These are phyloP conservation scores for Vultur gryphus DNA, from an alignment of 2,797 vertebrate genomes.

Conservation along the genomic window DNA sequence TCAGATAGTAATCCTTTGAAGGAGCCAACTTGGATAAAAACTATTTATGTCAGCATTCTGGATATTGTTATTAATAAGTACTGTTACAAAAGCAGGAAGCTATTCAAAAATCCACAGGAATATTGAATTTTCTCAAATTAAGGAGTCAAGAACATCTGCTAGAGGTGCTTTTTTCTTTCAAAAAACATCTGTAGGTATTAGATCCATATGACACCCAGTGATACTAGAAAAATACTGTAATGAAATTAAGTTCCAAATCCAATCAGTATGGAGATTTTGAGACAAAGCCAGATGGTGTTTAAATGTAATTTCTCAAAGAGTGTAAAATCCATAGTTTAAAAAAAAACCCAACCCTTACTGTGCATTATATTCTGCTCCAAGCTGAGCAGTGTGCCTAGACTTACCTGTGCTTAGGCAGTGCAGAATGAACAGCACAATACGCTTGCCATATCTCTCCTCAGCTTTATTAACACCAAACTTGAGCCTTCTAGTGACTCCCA, in stretches of 20 bases:
- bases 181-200: neutral
- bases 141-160: neutral
- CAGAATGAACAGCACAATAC: neutral
- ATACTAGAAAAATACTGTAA: neutral
- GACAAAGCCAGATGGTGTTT: neutral
- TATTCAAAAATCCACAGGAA: neutral
- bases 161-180: neutral
- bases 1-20: neutral
- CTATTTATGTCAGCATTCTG: neutral
- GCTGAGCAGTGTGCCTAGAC: neutral
- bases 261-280: neutral
- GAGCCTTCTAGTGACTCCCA: neutral
- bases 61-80: neutral
- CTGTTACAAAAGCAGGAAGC: neutral
- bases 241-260: neutral
- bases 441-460: neutral
- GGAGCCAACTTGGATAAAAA: neutral
- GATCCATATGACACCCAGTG: neutral
- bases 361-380: neutral
- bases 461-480: neutral
- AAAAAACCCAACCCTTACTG: neutral
- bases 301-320: neutral
- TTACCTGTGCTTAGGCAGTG: neutral
- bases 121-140: neutral
- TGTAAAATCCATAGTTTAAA: neutral